Percentiles rank a stretch among this genome's conserved stretches.
Evolutionary conservation across 2,113 vertebrate species (phyloP).

Genomic region (Festucalex cinctus): DNA sequence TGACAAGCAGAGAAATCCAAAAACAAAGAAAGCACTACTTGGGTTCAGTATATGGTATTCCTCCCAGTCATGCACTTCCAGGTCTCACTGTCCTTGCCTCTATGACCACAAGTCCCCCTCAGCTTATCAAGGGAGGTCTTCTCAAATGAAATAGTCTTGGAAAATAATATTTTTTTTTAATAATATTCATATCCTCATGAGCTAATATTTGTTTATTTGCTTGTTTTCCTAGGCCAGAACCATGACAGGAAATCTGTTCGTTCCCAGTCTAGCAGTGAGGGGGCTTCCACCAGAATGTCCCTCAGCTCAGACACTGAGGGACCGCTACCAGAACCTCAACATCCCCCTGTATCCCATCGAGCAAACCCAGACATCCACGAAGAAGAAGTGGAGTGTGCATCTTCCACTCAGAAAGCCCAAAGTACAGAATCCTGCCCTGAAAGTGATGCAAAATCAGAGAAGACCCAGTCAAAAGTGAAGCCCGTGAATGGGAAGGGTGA

Average conservation of each 20-base stretch:
- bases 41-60: too few species aligned
- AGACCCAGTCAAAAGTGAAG: conserved; percentile 13
- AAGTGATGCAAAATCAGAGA: conserved; percentile 13
- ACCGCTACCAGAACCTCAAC: conserved; percentile 66
- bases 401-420: conserved; percentile 27
- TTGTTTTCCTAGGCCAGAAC: conserved; percentile 50
- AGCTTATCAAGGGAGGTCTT: not conserved
- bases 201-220: not conserved
- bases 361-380: conserved; percentile 90
- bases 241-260: conserved; percentile 76
- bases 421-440: conserved; percentile 25
- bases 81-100: not conserved
- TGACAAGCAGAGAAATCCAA: not conserved
- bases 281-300: conserved; percentile 88
- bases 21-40: not conserved
- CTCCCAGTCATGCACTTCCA: not conserved
- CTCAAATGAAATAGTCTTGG: not conserved
- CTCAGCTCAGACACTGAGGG: conserved; percentile 89
- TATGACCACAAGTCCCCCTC: not conserved
- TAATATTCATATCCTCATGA: not conserved
- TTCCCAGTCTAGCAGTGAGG: conserved; percentile 79
- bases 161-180: not conserved
- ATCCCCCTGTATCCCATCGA: conserved; percentile 66
- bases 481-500: conserved; percentile 1
- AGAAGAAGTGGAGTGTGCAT: conserved; percentile 79